Evolutionary conservation across 2,113 vertebrate species (phyloP).

Genomic region (Hystrix cristata): DNA sequence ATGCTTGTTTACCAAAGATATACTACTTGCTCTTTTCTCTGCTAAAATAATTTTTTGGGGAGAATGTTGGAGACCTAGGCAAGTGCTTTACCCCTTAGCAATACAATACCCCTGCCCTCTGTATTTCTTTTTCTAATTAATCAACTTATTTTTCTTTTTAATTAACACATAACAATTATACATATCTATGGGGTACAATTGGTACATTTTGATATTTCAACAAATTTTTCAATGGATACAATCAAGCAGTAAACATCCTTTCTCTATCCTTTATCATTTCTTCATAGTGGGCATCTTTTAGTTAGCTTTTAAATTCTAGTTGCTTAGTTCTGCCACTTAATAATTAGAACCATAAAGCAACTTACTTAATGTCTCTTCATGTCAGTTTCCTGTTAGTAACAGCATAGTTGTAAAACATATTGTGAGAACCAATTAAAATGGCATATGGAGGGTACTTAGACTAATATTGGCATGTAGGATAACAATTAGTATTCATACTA

Average conservation of each 20-base stretch:
- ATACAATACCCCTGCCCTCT: neutral
- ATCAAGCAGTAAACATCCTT: too few species aligned
- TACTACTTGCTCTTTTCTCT: neutral
- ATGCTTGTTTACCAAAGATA: neutral
- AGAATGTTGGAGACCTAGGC: neutral
- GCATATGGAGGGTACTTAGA: neutral
- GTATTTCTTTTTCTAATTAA: neutral
- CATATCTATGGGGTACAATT: neutral
- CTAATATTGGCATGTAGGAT: neutral
- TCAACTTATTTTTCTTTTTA: neutral
- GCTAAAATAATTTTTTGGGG: neutral
- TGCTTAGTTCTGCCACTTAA: neutral
- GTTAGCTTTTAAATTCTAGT: neutral
- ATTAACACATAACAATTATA: neutral
- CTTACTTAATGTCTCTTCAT: neutral
- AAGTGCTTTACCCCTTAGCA: neutral
- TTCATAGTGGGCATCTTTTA: neutral
- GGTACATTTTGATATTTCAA: neutral
- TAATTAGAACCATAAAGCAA: neutral
- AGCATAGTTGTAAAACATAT: neutral
- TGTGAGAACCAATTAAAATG: slow-evolving; percentile 3
- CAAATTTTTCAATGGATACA: neutral
- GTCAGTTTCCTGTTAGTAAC: neutral
- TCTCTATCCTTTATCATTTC: neutral
- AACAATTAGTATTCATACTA: neutral